phyloP scores from a whole-genome alignment of 64 coral and sea anemone genomes.

The Montipora cactus region DNA sequence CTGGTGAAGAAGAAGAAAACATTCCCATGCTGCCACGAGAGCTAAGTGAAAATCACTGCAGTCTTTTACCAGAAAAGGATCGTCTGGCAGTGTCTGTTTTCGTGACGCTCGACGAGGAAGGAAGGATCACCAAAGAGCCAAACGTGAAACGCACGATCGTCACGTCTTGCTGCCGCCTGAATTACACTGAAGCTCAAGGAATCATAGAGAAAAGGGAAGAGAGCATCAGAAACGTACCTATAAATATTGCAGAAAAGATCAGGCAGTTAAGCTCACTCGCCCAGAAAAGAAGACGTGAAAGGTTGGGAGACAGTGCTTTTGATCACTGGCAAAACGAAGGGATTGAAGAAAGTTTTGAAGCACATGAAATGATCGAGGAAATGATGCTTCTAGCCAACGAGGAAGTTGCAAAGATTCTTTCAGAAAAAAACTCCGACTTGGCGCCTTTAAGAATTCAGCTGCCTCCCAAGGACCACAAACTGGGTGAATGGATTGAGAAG shows the following conservation, averaged over 20 bases:
- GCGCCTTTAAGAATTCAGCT: slow-evolving; percentile 75
- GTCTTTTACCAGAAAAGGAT: slow-evolving; percentile 63
- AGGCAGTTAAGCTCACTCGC: slow-evolving; percentile 46
- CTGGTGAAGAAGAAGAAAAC: slow-evolving; percentile 35
- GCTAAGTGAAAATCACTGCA: slow-evolving; percentile 78
- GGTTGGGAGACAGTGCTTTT: slow-evolving; percentile 52
- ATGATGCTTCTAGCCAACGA: slow-evolving; percentile 93
- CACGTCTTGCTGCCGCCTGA: slow-evolving; percentile 59
- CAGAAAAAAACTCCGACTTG: not conserved
- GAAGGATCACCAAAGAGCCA: slow-evolving; percentile 30
- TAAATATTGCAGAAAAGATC: not conserved
- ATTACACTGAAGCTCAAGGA: slow-evolving; percentile 61
- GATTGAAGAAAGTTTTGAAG: slow-evolving; percentile 37
- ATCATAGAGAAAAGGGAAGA: slow-evolving; percentile 8
- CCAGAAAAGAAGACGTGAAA: slow-evolving; percentile 10
- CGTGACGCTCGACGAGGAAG: slow-evolving; percentile 54
- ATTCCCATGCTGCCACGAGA: slow-evolving; percentile 81
- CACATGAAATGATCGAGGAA: slow-evolving; percentile 92
- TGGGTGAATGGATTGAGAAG: slow-evolving; percentile 78
- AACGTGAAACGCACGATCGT: slow-evolving; percentile 71
- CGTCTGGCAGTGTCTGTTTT: slow-evolving; percentile 83
- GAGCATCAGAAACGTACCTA: not conserved
- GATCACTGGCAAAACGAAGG: slow-evolving; percentile 57
- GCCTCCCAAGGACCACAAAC: slow-evolving; percentile 74
- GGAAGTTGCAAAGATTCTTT: slow-evolving; percentile 62